Base-by-base conservation (phyloP, 1,140 invertebrate species). In the Trissolcus basalis region DNA sequence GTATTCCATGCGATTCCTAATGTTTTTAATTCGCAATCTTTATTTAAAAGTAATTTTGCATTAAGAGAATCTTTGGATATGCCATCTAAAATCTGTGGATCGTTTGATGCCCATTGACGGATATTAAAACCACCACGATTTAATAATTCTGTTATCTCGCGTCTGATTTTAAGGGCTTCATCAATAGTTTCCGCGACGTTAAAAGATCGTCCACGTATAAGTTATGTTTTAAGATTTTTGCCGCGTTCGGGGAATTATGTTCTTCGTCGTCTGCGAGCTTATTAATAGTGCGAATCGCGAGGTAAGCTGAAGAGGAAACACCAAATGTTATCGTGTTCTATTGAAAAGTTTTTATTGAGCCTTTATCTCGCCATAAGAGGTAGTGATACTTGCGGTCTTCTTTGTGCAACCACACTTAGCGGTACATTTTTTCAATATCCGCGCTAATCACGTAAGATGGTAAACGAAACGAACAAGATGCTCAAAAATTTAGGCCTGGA, bases 141-240 rank as follows among this genome's bases (percentile, higher is more conserved):
- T 7, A 82, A 32, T 33, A 82, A 14, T 32, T 71, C 45, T 0
- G 70, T 77, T 16, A 85, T 16, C 32, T 80, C 56, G 4, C 71
- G 32, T 2, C 43, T 4, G 0, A 55, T 1, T 7, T 11, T 4
- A 32, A 0, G 4, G 3, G 11, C 11, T n/a, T 43, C 39, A 4
- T 43, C 70, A 19, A 84, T 45, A 1, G 72, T 78, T 10, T 81
- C 47, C 4, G 65, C 70, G n/a, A n/a, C n/a, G n/a, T n/a, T n/a
- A n/a, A n/a, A n/a, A 10, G 87, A 86, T 12, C 81, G 81, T 27
- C 39, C 11, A 43, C 39, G 39, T 89, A 48, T 7, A 86, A 41
- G 74, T 89, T 85, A 65, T 90, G 89, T 54, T 77, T 47, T 14
- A 86, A 19, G 27, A 59, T 15, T 36, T 51, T n/a, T 14, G 51